Evolutionary conservation across 2,888 invertebrate genomes (phyloP).

Genomic region (Melipona beecheii): DNA sequence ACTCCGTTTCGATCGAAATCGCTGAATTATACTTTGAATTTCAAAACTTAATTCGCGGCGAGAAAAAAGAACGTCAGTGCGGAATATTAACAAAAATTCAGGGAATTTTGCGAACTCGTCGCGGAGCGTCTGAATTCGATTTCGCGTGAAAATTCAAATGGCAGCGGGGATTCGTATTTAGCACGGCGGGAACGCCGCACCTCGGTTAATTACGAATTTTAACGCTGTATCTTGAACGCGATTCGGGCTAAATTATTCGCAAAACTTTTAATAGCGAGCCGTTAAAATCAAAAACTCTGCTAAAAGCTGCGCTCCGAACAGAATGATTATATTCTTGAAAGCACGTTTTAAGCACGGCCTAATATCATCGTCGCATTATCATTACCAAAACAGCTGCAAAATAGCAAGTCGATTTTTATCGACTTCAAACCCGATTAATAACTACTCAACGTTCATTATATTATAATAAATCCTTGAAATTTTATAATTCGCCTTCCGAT

Average conservation of each 20-base stretch:
- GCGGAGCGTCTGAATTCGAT: neutral
- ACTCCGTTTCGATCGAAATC: too few species aligned
- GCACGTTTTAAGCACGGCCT: slow-evolving; percentile 22
- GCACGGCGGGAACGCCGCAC: slow-evolving; percentile 2
- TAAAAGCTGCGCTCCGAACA: slow-evolving; percentile 24
- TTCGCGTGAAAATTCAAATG: slow-evolving; percentile 6
- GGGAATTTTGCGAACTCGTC: neutral
- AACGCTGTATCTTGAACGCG: slow-evolving; percentile 31
- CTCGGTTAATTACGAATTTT: slow-evolving; percentile 29
- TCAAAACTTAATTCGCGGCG: too few species aligned
- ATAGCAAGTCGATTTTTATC: slow-evolving; percentile 27
- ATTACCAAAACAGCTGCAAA: slow-evolving; percentile 26
- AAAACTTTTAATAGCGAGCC: slow-evolving; percentile 37
- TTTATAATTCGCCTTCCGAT: neutral
- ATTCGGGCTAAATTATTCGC: slow-evolving; percentile 15
- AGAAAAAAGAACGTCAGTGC: too few species aligned
- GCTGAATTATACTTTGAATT: too few species aligned
- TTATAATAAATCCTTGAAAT: neutral
- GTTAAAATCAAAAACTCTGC: slow-evolving; percentile 31
- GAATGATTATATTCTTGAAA: slow-evolving; percentile 37
- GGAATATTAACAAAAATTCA: neutral
- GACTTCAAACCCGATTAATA: slow-evolving; percentile 20
- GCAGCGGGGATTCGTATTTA: slow-evolving; percentile 21
- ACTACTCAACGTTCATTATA: slow-evolving; percentile 7
- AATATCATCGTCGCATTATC: slow-evolving; percentile 27